Evolutionary conservation across 2,113 vertebrate genomes (phyloP), one percentile per base, ranked within the genome.

Genomic region (Archilochus colubris): DNA sequence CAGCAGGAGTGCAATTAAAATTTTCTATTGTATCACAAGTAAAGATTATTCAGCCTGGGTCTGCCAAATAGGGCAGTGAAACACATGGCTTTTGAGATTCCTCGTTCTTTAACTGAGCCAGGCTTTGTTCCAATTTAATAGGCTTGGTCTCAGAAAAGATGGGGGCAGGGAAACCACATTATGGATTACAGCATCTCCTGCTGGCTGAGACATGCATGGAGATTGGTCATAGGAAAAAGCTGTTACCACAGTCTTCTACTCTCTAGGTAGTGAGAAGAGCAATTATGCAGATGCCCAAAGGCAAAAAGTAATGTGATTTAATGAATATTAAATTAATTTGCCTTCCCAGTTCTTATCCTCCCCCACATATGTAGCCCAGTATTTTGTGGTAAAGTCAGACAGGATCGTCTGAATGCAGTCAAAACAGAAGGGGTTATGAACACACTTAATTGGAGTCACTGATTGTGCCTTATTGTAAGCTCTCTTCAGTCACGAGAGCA

Each of bases 31-130:
- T 76, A 88, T 87, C 91, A 82, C 54, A 92, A 91, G 76, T 70
- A 95, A 88, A 88, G 94, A 91, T 95, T 97, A 97, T 91, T 96
- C 92, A 91, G 77, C 51, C 17, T 33, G 36, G 22, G 51, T 68
- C 95, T 97, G 97, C 96, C 95, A 97, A 97, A 89, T 62, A 91
- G 96, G 92, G 53, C 94, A 96, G 91, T 85, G 77, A 97, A 95
- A 93, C 88, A 91, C 61, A 88, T 9, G 59, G 91, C 11, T 33
- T 93, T 75, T 74, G 91, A 94, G 69, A 91, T 55, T 93, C 57
- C 55, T 59, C 88, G 70, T 84, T 97, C 82, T 91, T 91, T 80
- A 95, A 95, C 81, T 68, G 88, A 88, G 86, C 55, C 66, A 78
- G 89, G 82, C 92, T 91, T 95, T 94, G 72, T 96, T 95, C 48